Conservation (phyloP, 1,140 invertebrate species). For the Acromyrmex heyeri region DNA sequence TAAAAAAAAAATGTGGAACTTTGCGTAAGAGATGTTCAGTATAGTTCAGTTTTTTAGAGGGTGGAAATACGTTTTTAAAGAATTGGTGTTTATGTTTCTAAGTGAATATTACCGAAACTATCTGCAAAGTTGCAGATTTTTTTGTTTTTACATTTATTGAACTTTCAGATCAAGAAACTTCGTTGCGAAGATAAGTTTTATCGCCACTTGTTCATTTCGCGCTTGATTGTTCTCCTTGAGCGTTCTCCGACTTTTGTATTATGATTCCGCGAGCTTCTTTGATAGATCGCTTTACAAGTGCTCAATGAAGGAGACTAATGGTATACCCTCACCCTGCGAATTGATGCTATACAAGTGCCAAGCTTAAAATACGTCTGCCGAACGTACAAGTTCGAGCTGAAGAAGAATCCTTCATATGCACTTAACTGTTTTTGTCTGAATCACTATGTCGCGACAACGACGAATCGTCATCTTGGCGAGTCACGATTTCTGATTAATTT, state of each 20-base stretch:
- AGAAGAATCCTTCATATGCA: conserved; percentile 35
- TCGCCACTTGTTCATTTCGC: not conserved
- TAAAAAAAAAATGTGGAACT: no score
- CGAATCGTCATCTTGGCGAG: not conserved
- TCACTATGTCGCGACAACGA: conserved; percentile 8
- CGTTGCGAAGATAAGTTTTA: not conserved
- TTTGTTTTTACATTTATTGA: no score
- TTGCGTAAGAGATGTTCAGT: no score
- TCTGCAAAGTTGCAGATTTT: no score
- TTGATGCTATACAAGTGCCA: conserved; percentile 47
- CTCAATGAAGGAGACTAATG: conserved; percentile 58
- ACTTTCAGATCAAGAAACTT: not conserved
- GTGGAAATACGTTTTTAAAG: no score
- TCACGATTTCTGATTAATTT: conserved; percentile 30
- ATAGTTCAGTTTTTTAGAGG: no score
- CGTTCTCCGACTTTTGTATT: not conserved
- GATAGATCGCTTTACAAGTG: conserved; percentile 50
- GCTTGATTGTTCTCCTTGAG: conserved; percentile 23
- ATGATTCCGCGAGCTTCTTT: conserved; percentile 25
- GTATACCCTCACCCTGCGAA: conserved; percentile 15
- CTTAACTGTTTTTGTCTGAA: conserved; percentile 42
- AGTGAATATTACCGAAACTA: no score
- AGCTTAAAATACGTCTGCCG: conserved; percentile 48
- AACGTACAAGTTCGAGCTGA: not conserved
- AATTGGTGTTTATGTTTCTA: no score